Percentiles rank a stretch among this genome's conserved stretches.
phyloP scores from a whole-genome alignment of 2,113 vertebrate species.

The Otus sunia region DNA sequence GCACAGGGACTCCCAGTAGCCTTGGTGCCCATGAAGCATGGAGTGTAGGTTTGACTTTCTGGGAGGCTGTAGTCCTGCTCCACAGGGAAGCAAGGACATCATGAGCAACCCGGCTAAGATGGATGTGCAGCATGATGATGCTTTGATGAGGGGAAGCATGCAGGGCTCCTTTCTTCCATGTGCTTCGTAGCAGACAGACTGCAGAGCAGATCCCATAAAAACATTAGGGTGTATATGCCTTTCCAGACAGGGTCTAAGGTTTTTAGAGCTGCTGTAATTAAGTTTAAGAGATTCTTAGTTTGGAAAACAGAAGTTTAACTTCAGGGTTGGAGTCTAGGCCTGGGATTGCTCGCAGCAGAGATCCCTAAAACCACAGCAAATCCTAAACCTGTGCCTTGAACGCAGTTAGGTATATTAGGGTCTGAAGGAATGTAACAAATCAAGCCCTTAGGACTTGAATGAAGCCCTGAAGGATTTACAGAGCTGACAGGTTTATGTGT shows the following conservation, averaged over 20 bases:
- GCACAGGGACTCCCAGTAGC: neutral
- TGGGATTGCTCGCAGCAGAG: neutral
- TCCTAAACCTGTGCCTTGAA: neutral
- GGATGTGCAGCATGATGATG: neutral
- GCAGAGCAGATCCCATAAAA: neutral
- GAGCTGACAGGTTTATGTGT: neutral
- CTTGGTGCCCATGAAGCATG: neutral
- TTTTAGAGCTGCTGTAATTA: neutral
- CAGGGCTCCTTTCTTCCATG: neutral
- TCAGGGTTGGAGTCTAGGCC: neutral
- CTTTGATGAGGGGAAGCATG: neutral
- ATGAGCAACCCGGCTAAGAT: neutral
- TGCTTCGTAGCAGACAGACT: neutral
- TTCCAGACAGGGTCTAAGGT: neutral
- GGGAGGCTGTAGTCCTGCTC: accelerated
- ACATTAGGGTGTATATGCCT: neutral
- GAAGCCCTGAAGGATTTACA: neutral
- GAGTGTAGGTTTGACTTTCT: neutral
- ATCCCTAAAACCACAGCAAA: neutral
- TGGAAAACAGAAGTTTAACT: neutral
- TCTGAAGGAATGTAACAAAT: neutral
- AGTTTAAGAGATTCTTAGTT: neutral
- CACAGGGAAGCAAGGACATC: neutral
- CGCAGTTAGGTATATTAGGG: neutral
- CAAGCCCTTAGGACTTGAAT: neutral